Conservation (phyloP, 2,888 invertebrate species). For the Drosophila peninsularis region DNA sequence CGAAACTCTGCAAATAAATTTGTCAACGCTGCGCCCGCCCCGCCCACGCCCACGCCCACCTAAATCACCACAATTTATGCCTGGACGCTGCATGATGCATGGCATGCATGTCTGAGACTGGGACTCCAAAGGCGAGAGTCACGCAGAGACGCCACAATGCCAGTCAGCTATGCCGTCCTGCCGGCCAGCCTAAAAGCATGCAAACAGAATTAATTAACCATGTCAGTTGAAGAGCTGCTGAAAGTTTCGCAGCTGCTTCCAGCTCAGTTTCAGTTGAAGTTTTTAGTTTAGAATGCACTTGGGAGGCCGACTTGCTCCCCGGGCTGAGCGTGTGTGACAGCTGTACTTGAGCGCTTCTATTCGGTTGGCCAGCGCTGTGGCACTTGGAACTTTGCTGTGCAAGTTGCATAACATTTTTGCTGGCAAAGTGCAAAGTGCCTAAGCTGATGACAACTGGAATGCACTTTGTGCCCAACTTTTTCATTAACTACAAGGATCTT, state of each 20-base stretch:
- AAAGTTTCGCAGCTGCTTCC: conserved; percentile 37
- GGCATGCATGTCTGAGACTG: conserved; percentile 17
- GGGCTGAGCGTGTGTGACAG: conserved; percentile 48
- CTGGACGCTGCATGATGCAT: conserved; percentile 38
- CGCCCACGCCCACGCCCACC: background rate
- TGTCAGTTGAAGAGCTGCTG: conserved; percentile 46
- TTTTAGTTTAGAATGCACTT: conserved; percentile 38
- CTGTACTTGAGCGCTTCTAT: conserved; percentile 18
- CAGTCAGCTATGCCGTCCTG: conserved; percentile 11
- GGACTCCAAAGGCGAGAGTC: conserved; percentile 37
- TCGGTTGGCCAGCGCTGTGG: conserved; percentile 14
- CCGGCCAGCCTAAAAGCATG: conserved; percentile 59
- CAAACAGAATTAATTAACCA: conserved; percentile 70
- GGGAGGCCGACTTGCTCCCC: conserved; percentile 1
- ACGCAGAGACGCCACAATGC: conserved; percentile 16
- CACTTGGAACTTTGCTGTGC: conserved; percentile 14
- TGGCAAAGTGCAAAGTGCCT: conserved; percentile 33
- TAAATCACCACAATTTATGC: conserved; percentile 51
- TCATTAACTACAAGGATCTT: conserved; percentile 38
- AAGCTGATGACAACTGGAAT: conserved; percentile 29
- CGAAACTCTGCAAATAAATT: conserved; percentile 68
- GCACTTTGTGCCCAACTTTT: conserved; percentile 34
- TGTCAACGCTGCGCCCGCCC: conserved; percentile 56
- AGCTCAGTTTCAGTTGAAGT: conserved; percentile 39
- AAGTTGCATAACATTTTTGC: conserved; percentile 41